phyloP scores from a whole-genome alignment of 1,140 invertebrate genomes.

The Araneus ventricosus region DNA sequence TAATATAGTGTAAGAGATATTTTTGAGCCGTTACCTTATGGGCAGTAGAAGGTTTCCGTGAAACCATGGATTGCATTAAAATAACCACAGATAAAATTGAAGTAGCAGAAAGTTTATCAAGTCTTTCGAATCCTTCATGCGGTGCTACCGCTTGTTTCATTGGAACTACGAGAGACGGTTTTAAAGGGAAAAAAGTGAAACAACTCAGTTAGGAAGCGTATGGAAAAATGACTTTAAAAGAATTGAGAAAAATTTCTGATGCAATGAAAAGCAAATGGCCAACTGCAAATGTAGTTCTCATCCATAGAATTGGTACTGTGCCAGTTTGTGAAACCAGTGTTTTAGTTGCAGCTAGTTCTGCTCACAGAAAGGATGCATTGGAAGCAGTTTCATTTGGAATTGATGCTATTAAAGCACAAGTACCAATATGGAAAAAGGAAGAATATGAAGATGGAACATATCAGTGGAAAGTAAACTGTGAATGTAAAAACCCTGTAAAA shows the following conservation, averaged over 20 bases:
- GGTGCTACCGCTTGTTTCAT: slow-evolving; percentile 94
- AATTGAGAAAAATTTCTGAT: slow-evolving; percentile 89
- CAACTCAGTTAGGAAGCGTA: slow-evolving; percentile 96
- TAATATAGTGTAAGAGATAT: too few relatives aligned
- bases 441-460: slow-evolving; percentile 85
- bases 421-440: slow-evolving; percentile 99
- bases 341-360: slow-evolving; percentile 92
- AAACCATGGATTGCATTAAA: slow-evolving; percentile 67
- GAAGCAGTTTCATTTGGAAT: slow-evolving; percentile 92
- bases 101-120: slow-evolving; percentile 85
- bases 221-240: slow-evolving; percentile 91
- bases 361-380: slow-evolving; percentile 90
- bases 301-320: slow-evolving; percentile 91
- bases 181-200: slow-evolving; percentile 90
- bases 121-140: slow-evolving; percentile 87
- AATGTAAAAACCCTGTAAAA: slow-evolving; percentile 78
- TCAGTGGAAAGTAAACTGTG: slow-evolving; percentile 82
- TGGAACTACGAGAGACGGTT: slow-evolving; percentile 94
- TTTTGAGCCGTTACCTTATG: neutral
- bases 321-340: slow-evolving; percentile 93
- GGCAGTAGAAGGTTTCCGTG: neutral
- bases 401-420: slow-evolving; percentile 90
- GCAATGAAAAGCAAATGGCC: slow-evolving; percentile 87
- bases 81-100: slow-evolving; percentile 86
- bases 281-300: slow-evolving; percentile 88